Evolutionary conservation across 2,113 vertebrate species (phyloP).

Genomic region (Myxocyprinus asiaticus): DNA sequence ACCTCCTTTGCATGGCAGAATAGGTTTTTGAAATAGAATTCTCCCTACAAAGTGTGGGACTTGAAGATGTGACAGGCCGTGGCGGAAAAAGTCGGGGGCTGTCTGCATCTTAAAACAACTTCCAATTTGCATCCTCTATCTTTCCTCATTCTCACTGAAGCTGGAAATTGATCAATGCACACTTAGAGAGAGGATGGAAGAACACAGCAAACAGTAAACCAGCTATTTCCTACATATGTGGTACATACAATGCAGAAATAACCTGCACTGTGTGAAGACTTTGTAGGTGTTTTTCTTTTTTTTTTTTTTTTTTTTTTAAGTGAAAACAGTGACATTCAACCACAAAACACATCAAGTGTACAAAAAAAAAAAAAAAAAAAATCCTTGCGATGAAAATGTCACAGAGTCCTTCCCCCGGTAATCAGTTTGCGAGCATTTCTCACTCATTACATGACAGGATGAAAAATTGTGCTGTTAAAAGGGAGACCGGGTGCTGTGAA

Average conservation of each 20-base stretch:
- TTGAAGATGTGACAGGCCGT: conserved; percentile 78
- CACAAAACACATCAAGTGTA: conserved; percentile 42
- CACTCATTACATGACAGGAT: conserved; percentile 69
- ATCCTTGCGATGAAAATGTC: conserved; percentile 60
- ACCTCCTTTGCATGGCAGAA: conserved; percentile 91
- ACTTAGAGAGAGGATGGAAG: conserved; percentile 62
- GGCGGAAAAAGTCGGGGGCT: conserved; percentile 85
- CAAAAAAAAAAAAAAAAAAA: conserved; percentile 31
- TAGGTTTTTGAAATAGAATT: conserved; percentile 87
- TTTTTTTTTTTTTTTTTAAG: conserved; percentile 39
- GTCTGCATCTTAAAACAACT: conserved; percentile 92
- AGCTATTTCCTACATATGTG: conserved; percentile 64
- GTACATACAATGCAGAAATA: conserved; percentile 72
- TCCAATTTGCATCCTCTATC: conserved; percentile 75
- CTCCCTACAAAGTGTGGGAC: conserved; percentile 91
- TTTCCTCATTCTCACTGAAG: conserved; percentile 79
- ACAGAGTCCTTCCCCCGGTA: conserved; percentile 59
- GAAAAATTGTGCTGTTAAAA: conserved; percentile 64
- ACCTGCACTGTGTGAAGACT: conserved; percentile 55
- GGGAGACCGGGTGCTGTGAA: conserved; percentile 43
- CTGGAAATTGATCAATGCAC: conserved; percentile 84
- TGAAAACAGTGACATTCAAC: conserved; percentile 64
- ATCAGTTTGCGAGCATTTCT: conserved; percentile 67
- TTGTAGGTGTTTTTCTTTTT: background rate
- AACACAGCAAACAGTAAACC: conserved; percentile 60